Base-by-base conservation (phyloP, 2,888 invertebrate species). In the Catonia carolina region DNA sequence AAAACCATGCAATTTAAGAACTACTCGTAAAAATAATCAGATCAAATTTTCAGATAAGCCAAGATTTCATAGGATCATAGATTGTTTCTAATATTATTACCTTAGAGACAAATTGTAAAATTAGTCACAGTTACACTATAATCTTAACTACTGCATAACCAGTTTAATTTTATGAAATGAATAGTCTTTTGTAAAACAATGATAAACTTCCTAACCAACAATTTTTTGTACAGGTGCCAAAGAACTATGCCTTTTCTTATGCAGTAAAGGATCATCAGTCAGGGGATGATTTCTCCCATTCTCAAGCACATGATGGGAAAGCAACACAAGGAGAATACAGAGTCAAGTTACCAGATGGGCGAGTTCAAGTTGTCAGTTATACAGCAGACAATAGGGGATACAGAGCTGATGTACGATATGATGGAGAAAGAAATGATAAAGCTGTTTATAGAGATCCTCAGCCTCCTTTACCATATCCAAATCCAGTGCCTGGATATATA, bases 281-380 rank as follows among this genome's bases (percentile, higher is more conserved):
- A 0, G 84, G 84, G 1, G 83, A 84, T 58, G 83, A 84, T 66
- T 84, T 82, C 71, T 84, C 83, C 0, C 84, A 84, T 65, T 75
- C 76, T 1, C 83, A 84, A 67, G 76, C 78, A 7, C 80, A 81
- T 67, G 78, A 76, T 61, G 79, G 82, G 2, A 77, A 78, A 15
- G 78, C 79, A 0, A 83, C 83, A 6, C 80, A 80, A 58, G 84
- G 84, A 1, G 82, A 83, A 68, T 85, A 84, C 71, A 72, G 82
- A 54, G 83, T 85, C 62, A 79, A 79, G 70, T 74, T 84, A 47
- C 84, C 84, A 1, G 84, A 84, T 64, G 84, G 84, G 1, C 72
- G 83, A 53, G 73, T 78, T 67, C 83, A 84, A 67, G 78, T 82
- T 10, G 83, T 83, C 0, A 81, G 81, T 6, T 84, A 83, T 67